phyloP scores from a whole-genome alignment of 2,888 invertebrate species.

The Trichopria drosophilae region DNA sequence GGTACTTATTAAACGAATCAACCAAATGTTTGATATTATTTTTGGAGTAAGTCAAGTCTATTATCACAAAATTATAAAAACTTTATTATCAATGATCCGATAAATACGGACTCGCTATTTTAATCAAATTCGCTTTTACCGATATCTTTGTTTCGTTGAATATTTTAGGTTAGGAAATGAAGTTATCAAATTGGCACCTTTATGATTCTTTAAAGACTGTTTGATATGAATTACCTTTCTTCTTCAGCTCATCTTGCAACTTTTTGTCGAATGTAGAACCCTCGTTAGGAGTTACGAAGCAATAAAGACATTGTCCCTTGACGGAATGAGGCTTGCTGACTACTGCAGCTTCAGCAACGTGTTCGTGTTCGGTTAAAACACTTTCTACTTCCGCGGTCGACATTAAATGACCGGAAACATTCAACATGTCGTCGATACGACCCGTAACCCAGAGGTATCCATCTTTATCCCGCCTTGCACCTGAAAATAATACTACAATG shows the following conservation, averaged over 20 bases:
- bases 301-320: slow-evolving; percentile 96
- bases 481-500: no score
- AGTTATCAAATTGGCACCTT: no score
- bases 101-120: no score
- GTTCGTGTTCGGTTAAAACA: slow-evolving; percentile 74
- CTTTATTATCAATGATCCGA: no score
- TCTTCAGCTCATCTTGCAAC: slow-evolving; percentile 73
- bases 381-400: slow-evolving; percentile 94
- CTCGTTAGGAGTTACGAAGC: slow-evolving; percentile 91
- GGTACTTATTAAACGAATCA: no score
- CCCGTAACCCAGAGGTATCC: slow-evolving; percentile 97
- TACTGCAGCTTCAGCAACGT: slow-evolving; percentile 93
- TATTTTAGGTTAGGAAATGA: no score
- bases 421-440: slow-evolving; percentile 97
- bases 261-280: slow-evolving; percentile 71
- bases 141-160: no score
- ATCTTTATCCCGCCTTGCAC: slow-evolving; percentile 87
- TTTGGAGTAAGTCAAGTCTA: no score
- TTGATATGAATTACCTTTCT: slow-evolving; percentile 60
- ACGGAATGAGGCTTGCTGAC: slow-evolving; percentile 92
- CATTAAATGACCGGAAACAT: slow-evolving; percentile 97
- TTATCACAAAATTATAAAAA: no score
- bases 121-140: no score
- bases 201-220: no score
- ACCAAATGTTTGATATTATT: no score